phyloP scores from a whole-genome alignment of 2,113 vertebrate genomes.

The Empidonax alnorum region DNA sequence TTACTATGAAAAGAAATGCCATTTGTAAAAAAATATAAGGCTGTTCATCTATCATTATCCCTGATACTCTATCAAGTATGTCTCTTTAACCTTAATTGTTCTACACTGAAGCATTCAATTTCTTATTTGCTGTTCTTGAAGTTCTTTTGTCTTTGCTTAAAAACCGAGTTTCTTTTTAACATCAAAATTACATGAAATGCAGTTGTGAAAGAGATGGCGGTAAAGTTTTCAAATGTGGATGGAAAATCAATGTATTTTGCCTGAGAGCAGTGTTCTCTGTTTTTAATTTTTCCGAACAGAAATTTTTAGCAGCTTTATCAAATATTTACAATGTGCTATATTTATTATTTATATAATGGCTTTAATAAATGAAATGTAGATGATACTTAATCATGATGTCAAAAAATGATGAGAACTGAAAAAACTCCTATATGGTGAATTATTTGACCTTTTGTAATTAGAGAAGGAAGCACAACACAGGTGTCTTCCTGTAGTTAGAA shows the following conservation, averaged over 20 bases:
- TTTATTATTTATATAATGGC: constrained; percentile 63
- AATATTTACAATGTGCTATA: constrained; percentile 46
- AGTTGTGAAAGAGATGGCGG: background rate
- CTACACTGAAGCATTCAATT: constrained; percentile 46
- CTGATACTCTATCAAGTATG: background rate
- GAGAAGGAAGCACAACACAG: constrained; percentile 58
- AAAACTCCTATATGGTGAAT: constrained; percentile 27
- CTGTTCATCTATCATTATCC: constrained; percentile 19
- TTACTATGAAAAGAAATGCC: constrained; percentile 8
- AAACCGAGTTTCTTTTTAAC: background rate
- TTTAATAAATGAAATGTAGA: constrained; percentile 57
- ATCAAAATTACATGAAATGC: background rate
- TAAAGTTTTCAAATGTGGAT: background rate
- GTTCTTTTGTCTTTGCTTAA: background rate
- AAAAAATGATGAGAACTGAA: constrained; percentile 54
- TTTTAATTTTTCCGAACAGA: background rate
- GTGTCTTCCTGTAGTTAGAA: constrained; percentile 67
- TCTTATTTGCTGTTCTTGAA: background rate
- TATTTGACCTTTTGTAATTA: constrained; percentile 64
- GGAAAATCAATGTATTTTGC: background rate
- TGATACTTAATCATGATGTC: constrained; percentile 55
- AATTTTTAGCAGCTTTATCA: constrained; percentile 50
- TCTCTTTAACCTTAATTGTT: constrained; percentile 52
- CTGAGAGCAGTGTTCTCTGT: background rate
- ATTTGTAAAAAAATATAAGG: background rate